Percentiles rank a stretch among this genome's conserved stretches.
Conservation (phyloP, 2,113 vertebrate genomes). For the Siniperca knerii region DNA sequence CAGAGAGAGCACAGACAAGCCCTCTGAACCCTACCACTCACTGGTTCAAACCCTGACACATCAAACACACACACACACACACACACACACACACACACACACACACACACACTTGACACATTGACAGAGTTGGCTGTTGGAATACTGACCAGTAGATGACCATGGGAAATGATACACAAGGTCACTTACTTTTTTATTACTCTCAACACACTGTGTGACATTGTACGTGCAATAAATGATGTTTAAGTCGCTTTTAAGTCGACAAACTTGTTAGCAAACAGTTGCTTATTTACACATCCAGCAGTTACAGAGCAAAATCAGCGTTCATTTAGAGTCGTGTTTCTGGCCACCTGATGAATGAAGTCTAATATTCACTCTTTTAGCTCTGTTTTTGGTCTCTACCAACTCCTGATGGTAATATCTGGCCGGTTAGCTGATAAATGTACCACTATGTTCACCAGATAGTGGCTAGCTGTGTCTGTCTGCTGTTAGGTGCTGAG, state of each 20-base stretch:
- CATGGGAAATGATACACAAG: constrained; percentile 52
- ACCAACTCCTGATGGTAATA: not conserved
- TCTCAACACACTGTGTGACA: not conserved
- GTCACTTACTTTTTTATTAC: constrained; percentile 42
- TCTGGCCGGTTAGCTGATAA: not conserved
- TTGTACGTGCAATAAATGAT: too few relatives aligned
- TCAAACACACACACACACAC: constrained; percentile 38
- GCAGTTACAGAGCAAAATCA: not conserved
- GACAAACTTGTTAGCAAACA: too few relatives aligned
- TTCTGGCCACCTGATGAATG: too few relatives aligned
- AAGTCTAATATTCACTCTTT: not conserved
- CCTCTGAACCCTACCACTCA: constrained; percentile 82
- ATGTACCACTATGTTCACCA: not conserved
- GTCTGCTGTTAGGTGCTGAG: too few relatives aligned
- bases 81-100: constrained; percentile 28
- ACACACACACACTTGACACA: constrained; percentile 44
- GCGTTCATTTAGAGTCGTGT: too few relatives aligned
- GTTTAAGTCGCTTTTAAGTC: not conserved
- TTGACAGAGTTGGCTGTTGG: constrained; percentile 51
- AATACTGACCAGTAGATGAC: constrained; percentile 71
- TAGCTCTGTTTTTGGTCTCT: not conserved
- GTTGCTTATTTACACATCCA: not conserved
- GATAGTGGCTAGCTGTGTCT: too few relatives aligned
- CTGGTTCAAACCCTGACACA: constrained; percentile 78
- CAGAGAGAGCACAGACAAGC: constrained; percentile 79